phyloP scores from a whole-genome alignment of 23 tunicate species.

The Halocynthia roretzi region DNA sequence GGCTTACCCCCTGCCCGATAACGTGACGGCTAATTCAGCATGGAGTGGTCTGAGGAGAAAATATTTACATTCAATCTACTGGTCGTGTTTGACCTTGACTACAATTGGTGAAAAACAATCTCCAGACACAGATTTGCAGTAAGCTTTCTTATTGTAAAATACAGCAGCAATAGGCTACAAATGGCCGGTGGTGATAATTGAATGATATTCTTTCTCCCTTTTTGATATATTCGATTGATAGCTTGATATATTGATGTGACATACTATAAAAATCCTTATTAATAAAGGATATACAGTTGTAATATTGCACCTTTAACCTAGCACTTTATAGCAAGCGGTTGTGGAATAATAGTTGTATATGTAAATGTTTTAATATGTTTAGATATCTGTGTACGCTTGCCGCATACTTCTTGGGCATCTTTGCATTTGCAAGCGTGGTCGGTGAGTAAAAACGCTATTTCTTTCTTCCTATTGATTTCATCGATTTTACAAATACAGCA shows the following conservation, averaged over 20 bases:
- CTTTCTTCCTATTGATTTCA: too few species aligned
- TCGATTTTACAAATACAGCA: too few species aligned
- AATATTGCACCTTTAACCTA: too few species aligned
- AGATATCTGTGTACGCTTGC: constrained; percentile 82
- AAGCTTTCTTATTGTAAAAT: constrained; percentile 4
- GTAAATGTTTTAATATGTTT: not conserved
- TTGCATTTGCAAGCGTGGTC: constrained; percentile 89
- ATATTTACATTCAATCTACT: constrained; percentile 85
- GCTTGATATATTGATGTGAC: too few species aligned
- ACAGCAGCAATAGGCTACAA: too few species aligned
- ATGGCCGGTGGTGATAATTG: too few species aligned
- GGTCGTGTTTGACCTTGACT: constrained; percentile 90
- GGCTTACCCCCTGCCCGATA: constrained; percentile 75
- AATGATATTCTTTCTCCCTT: too few species aligned
- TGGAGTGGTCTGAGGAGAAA: constrained; percentile 71
- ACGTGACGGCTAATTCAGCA: constrained; percentile 18
- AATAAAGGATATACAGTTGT: too few species aligned
- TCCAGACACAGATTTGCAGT: constrained; percentile 82
- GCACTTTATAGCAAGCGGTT: too few species aligned
- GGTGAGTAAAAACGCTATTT: constrained; percentile 31
- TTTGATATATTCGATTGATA: too few species aligned
- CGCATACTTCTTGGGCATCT: constrained; percentile 87
- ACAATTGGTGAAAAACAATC: constrained; percentile 96
- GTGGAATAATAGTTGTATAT: too few species aligned
- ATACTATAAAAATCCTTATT: too few species aligned